These are phyloP conservation scores for Leucoma salicis DNA, from an alignment of 2,888 invertebrate species.

Conservation along the genomic window DNA sequence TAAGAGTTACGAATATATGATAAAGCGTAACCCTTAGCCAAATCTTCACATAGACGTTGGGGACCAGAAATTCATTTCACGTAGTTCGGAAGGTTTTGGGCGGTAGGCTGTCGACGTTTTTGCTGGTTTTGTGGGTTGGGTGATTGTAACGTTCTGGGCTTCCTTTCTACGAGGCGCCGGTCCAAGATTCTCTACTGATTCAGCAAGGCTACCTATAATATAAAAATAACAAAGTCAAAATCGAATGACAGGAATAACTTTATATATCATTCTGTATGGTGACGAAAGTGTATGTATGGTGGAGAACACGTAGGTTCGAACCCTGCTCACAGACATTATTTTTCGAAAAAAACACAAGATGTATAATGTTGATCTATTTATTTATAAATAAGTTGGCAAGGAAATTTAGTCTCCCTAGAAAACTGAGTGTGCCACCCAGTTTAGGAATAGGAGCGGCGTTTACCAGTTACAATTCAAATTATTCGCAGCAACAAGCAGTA, in stretches of 20 bases:
- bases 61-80: conserved; percentile 94
- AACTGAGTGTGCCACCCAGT: no score
- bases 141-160: conserved; percentile 31
- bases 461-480: neutral
- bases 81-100: conserved; percentile 82
- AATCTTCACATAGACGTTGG: conserved; percentile 89
- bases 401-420: no score
- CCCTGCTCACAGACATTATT: no score
- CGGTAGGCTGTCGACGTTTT: conserved; percentile 49
- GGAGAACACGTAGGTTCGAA: no score
- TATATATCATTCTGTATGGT: no score
- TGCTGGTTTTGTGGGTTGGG: conserved; percentile 49
- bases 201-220: conserved; percentile 56
- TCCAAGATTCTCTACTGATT: conserved; percentile 73
- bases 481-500: neutral
- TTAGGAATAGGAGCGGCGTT: no score
- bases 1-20: conserved; percentile 27
- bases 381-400: no score
- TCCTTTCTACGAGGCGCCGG: conserved; percentile 57
- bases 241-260: no score
- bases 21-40: conserved; percentile 22
- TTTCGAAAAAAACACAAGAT: no score
- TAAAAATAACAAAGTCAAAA: conserved; percentile 12
- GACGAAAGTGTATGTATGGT: no score
- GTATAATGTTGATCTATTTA: no score